A percentile compares a stretch with the other conserved stretches of the same genome.
Evolutionary conservation across 2,113 vertebrate genomes (phyloP).

Genomic region (Hippopotamus amphibius): DNA sequence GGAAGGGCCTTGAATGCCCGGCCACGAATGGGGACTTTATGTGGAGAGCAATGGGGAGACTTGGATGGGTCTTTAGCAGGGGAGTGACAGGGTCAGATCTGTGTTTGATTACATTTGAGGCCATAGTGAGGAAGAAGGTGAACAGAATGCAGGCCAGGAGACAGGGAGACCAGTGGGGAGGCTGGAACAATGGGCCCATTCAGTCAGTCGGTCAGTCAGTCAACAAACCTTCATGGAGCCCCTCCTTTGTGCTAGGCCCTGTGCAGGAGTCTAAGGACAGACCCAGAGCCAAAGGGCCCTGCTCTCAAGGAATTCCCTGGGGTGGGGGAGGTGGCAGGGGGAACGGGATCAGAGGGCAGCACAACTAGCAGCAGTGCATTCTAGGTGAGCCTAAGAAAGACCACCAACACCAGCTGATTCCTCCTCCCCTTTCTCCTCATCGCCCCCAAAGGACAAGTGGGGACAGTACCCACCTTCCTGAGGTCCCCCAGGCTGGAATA

Average conservation of each 20-base stretch:
- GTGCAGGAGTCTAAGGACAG: neutral
- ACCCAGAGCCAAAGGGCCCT: neutral
- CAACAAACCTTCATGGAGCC: neutral
- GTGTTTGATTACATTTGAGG: neutral
- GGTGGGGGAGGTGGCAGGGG: too few species aligned
- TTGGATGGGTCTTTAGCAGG: neutral
- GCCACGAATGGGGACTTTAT: neutral
- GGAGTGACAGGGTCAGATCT: neutral
- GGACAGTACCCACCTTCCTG: neutral
- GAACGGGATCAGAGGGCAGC: too few species aligned
- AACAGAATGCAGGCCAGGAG: neutral
- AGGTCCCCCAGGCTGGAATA: neutral
- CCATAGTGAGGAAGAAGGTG: neutral
- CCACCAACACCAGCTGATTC: neutral
- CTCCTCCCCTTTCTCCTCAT: neutral
- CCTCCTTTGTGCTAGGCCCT: neutral
- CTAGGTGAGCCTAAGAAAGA: neutral
- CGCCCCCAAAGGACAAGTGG: neutral
- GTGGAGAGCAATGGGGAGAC: neutral
- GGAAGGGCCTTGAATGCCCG: neutral
- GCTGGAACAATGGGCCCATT: neutral
- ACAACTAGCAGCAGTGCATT: too few species aligned
- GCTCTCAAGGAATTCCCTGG: neutral
- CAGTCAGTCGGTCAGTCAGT: neutral
- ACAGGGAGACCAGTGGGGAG: neutral